These are phyloP conservation scores for Aurelia sp. DNA, from an alignment of 30 jellyfish, hydroid and myxozoan genomes.

Conservation along the genomic window DNA sequence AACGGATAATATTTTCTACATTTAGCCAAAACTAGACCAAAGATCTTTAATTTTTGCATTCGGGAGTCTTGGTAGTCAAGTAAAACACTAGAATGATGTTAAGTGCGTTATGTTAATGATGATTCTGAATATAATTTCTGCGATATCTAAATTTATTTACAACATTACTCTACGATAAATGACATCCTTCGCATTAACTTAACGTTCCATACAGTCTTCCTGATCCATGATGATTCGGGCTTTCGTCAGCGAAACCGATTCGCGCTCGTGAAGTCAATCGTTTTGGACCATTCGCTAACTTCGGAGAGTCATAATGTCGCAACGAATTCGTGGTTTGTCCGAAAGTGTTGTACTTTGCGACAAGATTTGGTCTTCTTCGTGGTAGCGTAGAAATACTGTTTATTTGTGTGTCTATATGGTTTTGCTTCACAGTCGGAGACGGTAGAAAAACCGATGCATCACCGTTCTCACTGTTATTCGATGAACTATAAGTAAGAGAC, in stretches of 20 bases:
- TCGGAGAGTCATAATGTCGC: constrained; percentile 23
- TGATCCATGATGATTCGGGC: neutral
- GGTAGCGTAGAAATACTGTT: constrained; percentile 49
- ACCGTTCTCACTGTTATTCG: constrained; percentile 66
- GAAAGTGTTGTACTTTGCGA: constrained; percentile 32
- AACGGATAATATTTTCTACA: too few relatives aligned
- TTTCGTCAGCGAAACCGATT: constrained; percentile 21
- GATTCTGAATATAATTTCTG: constrained; percentile 9
- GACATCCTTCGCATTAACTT: neutral
- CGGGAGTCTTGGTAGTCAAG: too few relatives aligned
- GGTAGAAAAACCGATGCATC: constrained; percentile 32
- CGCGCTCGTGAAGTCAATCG: constrained; percentile 23
- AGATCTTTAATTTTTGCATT: too few relatives aligned
- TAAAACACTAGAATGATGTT: too few relatives aligned
- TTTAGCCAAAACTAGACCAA: too few relatives aligned
- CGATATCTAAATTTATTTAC: constrained; percentile 1
- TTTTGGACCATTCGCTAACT: constrained; percentile 28
- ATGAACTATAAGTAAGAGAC: constrained; percentile 68
- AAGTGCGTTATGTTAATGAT: neutral
- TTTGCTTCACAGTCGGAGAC: constrained; percentile 7
- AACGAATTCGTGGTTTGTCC: constrained; percentile 31
- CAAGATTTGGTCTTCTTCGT: constrained; percentile 34
- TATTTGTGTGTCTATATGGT: constrained; percentile 17
- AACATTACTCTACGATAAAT: neutral
- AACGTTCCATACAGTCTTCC: constrained; percentile 16